These are phyloP conservation scores for Machimus atricapillus DNA, from an alignment of 2,888 invertebrate species.

Conservation along the genomic window DNA sequence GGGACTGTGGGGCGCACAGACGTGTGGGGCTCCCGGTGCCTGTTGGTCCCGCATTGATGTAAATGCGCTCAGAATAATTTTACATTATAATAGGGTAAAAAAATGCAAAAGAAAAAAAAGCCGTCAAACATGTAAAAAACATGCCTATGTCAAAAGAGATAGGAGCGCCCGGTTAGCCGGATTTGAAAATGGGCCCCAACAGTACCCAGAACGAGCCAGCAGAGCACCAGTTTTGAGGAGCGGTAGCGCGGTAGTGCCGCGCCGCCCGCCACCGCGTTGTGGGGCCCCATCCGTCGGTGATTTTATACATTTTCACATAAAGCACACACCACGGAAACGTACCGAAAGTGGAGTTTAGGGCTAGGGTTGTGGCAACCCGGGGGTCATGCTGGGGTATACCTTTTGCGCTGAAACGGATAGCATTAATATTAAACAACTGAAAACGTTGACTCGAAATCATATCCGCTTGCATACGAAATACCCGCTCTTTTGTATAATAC, in stretches of 20 bases:
- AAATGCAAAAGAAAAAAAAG: constrained; percentile 5
- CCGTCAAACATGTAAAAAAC: constrained; percentile 19
- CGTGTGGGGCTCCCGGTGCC: neutral
- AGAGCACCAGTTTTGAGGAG: neutral
- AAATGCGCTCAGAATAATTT: constrained; percentile 34
- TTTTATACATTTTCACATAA: neutral
- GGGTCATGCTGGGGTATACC: constrained; percentile 10
- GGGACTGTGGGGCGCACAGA: neutral
- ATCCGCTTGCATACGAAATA: constrained; percentile 10
- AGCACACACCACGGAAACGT: neutral
- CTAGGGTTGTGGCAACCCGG: constrained; percentile 8
- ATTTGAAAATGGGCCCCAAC: neutral
- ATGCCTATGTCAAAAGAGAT: constrained; percentile 16
- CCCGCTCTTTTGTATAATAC: neutral
- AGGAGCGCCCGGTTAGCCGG: neutral
- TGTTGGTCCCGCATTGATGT: constrained; percentile 24
- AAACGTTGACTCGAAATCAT: constrained; percentile 24
- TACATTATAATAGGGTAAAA: constrained; percentile 21
- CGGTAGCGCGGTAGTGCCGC: neutral
- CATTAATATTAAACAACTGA: constrained; percentile 36
- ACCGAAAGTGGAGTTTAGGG: neutral
- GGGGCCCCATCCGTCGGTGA: neutral
- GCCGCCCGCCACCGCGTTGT: neutral
- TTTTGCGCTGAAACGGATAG: constrained; percentile 2
- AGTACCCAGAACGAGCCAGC: neutral